Percentiles rank a stretch among this genome's conserved stretches.
These are phyloP conservation scores for Dolichopus griseipennis DNA, from an alignment of 2,888 invertebrate genomes.

Conservation along the genomic window DNA sequence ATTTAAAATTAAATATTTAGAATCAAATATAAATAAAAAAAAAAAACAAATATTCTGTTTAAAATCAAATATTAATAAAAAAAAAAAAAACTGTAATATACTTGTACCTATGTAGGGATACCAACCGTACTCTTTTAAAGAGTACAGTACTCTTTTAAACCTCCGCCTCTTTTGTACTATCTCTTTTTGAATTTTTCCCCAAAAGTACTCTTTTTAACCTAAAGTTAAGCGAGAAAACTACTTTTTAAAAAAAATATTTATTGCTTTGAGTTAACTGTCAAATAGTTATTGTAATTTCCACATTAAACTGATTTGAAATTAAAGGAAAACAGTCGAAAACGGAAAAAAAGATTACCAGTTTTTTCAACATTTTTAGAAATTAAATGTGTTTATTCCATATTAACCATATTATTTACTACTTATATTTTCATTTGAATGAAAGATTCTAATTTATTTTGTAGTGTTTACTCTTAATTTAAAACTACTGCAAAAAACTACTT, in stretches of 20 bases:
- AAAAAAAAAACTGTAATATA: no score
- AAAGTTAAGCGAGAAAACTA: not conserved
- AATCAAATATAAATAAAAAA: no score
- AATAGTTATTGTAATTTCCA: no score
- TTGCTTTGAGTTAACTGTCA: no score
- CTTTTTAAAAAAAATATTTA: not conserved
- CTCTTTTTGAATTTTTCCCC: slow-evolving; percentile 5
- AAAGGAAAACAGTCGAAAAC: slow-evolving; percentile 2
- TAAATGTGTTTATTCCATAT: no score
- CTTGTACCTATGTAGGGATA: not conserved
- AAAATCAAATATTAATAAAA: no score
- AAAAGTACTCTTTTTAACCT: slow-evolving; percentile 2
- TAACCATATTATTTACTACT: not conserved
- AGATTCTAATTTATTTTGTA: no score
- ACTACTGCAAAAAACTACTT: not conserved
- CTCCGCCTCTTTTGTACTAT: not conserved
- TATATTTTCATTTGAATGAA: no score
- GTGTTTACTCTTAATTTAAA: no score
- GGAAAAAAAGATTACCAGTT: not conserved
- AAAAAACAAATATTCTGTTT: no score
- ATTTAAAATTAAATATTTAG: no score
- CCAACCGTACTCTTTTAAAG: slow-evolving; percentile 2
- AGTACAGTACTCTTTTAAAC: slow-evolving; percentile 7
- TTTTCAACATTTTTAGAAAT: not conserved
- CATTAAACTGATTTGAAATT: not conserved